phyloP scores from a whole-genome alignment of 1,140 invertebrate species.

The Brachionus koreanus region DNA sequence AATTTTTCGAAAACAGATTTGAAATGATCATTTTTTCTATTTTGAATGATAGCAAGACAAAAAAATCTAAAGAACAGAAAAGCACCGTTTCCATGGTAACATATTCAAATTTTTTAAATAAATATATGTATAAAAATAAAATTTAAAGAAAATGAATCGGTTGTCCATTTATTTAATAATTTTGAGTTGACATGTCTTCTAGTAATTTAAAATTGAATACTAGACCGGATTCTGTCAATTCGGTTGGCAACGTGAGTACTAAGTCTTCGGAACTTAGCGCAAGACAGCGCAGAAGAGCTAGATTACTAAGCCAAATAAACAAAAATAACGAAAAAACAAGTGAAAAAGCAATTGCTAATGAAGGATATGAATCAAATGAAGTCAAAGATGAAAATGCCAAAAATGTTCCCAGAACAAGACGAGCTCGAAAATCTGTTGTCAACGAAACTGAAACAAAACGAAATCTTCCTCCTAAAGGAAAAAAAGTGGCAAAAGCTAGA shows the following conservation, averaged over 20 bases:
- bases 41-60: not conserved
- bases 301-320: not conserved
- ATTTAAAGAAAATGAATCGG: not conserved
- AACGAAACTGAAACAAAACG: not conserved
- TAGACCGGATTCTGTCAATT: not conserved
- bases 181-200: not conserved
- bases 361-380: conserved; percentile 24
- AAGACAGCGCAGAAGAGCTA: not conserved
- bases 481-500: not conserved
- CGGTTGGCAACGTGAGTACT: not conserved
- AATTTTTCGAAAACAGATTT: too few species aligned
- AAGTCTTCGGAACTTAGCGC: not conserved
- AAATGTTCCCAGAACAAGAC: not conserved
- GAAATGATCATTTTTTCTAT: too few species aligned
- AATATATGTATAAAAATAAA: not conserved
- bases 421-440: not conserved
- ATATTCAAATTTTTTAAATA: not conserved
- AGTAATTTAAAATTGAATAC: not conserved
- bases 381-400: not conserved
- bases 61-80: not conserved
- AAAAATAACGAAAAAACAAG: not conserved
- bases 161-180: not conserved
- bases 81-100: not conserved
- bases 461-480: not conserved
- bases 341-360: not conserved